Evolutionary conservation across 2,113 vertebrate genomes (phyloP).

Genomic region (Panthera tigris): DNA sequence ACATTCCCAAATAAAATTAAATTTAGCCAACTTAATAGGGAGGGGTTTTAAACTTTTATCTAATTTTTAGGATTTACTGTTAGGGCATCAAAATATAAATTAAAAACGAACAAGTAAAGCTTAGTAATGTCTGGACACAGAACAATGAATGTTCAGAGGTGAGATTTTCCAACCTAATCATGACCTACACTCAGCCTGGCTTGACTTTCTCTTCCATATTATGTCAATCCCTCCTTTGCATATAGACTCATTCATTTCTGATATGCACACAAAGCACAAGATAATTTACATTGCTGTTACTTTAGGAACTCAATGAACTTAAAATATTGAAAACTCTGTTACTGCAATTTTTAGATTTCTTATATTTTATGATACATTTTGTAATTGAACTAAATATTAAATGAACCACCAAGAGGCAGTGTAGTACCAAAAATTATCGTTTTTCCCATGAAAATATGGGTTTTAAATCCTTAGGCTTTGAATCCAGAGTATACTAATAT

Average conservation of each 20-base stretch:
- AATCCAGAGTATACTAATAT: background rate
- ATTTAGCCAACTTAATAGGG: background rate
- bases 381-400: background rate
- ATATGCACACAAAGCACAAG: background rate
- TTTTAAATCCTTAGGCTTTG: background rate
- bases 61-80: background rate
- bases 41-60: background rate
- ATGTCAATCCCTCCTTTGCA: background rate
- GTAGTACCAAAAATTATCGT: background rate
- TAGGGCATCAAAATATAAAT: background rate
- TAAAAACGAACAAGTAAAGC: background rate
- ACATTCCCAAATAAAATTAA: background rate
- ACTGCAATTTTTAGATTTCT: background rate
- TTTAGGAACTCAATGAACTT: background rate
- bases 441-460: background rate
- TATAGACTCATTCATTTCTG: background rate
- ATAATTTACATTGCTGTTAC: background rate
- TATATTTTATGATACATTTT: background rate
- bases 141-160: background rate
- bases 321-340: background rate
- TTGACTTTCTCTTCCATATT: background rate
- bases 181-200: background rate
- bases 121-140: background rate
- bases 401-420: conserved; percentile 44
- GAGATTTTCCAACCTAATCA: background rate